A percentile compares a stretch with the other conserved stretches of the same genome.
Conservation (phyloP, 2,113 vertebrate genomes). For the Microtus ochrogaster region DNA sequence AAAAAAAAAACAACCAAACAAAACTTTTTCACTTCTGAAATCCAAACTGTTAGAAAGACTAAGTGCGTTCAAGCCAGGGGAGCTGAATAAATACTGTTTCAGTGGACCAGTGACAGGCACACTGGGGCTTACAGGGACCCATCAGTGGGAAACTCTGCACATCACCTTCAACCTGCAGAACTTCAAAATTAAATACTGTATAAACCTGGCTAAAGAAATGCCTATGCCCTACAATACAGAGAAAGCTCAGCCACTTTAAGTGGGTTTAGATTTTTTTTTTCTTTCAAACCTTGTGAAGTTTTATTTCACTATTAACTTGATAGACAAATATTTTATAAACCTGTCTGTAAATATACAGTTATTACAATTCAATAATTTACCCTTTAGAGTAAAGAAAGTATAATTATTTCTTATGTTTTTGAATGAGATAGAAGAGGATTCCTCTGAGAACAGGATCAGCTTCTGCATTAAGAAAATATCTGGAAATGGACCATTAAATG, state of each 20-base stretch:
- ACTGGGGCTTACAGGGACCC: conserved; percentile 84
- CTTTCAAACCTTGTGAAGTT: conserved; percentile 78
- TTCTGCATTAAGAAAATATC: conserved; percentile 86
- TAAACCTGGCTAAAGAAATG: conserved; percentile 85
- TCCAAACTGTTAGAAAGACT: conserved; percentile 86
- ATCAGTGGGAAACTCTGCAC: conserved; percentile 86
- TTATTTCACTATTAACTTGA: conserved; percentile 79
- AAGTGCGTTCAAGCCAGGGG: conserved; percentile 87
- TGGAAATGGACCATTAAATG: conserved; percentile 83
- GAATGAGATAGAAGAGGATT: conserved; percentile 83
- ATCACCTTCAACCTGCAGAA: conserved; percentile 84
- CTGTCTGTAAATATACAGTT: conserved; percentile 81
- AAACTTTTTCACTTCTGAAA: conserved; percentile 85
- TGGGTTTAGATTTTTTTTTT: conserved; percentile 73
- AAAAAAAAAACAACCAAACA: neutral
- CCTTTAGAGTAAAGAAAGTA: conserved; percentile 79
- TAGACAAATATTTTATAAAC: conserved; percentile 84
- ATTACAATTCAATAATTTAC: conserved; percentile 81
- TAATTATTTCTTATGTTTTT: conserved; percentile 82
- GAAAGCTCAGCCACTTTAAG: conserved; percentile 83
- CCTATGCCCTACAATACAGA: conserved; percentile 83
- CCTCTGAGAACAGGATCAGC: conserved; percentile 82
- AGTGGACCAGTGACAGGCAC: conserved; percentile 85
- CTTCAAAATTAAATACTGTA: conserved; percentile 85
- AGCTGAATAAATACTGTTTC: conserved; percentile 89